Percentiles rank a stretch among this genome's conserved stretches.
Conservation (phyloP, 2,888 invertebrate genomes). For the Agrochola macilenta region DNA sequence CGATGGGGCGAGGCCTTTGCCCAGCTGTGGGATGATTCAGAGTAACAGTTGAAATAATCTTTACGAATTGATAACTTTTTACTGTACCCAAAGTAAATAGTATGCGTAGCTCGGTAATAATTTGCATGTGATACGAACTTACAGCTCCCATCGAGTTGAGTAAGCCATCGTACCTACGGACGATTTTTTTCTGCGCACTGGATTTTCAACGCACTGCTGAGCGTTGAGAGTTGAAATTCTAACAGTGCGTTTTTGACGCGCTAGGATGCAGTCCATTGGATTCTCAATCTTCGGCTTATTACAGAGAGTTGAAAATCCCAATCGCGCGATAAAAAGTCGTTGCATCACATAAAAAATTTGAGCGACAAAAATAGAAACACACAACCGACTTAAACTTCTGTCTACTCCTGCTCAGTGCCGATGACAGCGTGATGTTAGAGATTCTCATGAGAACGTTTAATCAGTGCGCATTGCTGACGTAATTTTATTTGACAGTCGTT, state of each 20-base stretch:
- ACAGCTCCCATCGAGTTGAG: neutral
- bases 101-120: neutral
- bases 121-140: neutral
- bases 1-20: too few relatives aligned
- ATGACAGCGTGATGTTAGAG: slow-evolving; percentile 24
- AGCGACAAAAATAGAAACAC: neutral
- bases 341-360: neutral
- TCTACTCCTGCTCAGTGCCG: neutral
- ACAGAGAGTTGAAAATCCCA: neutral
- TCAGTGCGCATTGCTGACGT: slow-evolving; percentile 71
- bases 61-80: neutral
- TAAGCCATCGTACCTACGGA: neutral
- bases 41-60: neutral
- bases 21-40: too few relatives aligned
- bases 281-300: too few relatives aligned
- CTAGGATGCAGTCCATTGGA: too few relatives aligned
- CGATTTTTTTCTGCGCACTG: neutral
- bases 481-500: slow-evolving; percentile 74
- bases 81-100: neutral
- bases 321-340: neutral
- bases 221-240: neutral
- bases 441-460: slow-evolving; percentile 72
- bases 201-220: neutral
- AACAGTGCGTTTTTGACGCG: neutral
- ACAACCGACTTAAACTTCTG: slow-evolving; percentile 46